Base-by-base conservation (phyloP, 1,140 invertebrate genomes). In the Hypsibius dujardini region DNA sequence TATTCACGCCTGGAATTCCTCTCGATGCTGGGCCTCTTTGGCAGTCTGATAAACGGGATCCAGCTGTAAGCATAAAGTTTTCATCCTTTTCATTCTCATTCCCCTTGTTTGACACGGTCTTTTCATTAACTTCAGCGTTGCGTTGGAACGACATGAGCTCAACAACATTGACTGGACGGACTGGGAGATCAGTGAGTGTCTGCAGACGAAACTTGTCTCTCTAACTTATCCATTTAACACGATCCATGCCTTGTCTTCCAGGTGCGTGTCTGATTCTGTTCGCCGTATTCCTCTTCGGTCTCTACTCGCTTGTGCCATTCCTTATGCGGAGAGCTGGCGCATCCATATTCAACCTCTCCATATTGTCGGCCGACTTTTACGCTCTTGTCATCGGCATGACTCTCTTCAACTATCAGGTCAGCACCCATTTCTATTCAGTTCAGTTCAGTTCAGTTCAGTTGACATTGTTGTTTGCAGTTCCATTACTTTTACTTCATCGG, bases 311-410 rank as follows among this genome's bases (percentile, higher is more conserved):
- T 69, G 86, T 89, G 74, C 86, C 88, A 47, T 81, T 87, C 47
- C 86, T 90, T 76, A 81, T 92, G 73, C 83, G 85, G 76, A 84
- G 88, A 75, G 88, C 88, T 42, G 88, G 88, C 15, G 87, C 90
- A 40, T 87, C 90, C 28, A 85, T 88, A 69, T 80, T 90, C 74
- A 90, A 92, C 77, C 80, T 93, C 28, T 87, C 88, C 2, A 84
- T 92, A 71, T 80, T 92, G 46, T 88, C 89, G 1, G 85, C 90
- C 0, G 89, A 92, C 80, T 91, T 90, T 77, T 92, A 90, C 79
- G 86, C 89, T 50, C 83, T 91, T 56, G 83, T 92, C 71, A 83
- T 86, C 72, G 89, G 89, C 74, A 86, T 91, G 75, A 83, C 87
- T 74, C 82, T 90, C 72, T 90, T 90, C 78, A 84, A 88, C 71